Evolutionary conservation across 2,888 invertebrate genomes (phyloP).

Genomic region (Drosophila diplacantha): DNA sequence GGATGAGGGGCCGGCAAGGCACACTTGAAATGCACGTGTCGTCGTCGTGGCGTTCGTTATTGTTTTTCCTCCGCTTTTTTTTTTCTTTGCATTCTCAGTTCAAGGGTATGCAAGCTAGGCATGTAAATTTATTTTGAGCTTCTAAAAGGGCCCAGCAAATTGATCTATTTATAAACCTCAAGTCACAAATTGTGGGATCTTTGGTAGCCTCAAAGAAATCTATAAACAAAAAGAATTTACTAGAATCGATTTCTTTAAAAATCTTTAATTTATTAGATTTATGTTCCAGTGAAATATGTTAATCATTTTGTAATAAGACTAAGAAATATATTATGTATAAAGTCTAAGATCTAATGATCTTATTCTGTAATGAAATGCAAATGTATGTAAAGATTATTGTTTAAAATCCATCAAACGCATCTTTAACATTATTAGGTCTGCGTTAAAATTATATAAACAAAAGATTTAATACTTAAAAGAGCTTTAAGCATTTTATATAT

Average conservation of each 20-base stretch:
- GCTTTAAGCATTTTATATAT: no score
- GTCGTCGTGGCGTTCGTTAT: slow-evolving; percentile 37
- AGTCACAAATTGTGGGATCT: no score
- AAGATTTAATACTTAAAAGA: no score
- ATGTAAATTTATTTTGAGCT: slow-evolving; percentile 10
- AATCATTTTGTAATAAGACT: background rate
- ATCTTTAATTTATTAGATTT: background rate
- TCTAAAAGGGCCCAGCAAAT: slow-evolving; percentile 13
- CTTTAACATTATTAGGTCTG: no score
- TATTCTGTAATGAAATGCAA: no score
- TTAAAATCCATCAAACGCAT: no score
- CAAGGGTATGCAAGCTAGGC: slow-evolving; percentile 13
- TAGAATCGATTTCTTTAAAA: background rate
- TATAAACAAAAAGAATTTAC: no score
- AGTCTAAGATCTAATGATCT: no score
- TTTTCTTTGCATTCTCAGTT: slow-evolving; percentile 20
- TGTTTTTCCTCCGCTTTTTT: slow-evolving; percentile 11
- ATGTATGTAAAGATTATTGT: no score
- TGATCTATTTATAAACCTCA: slow-evolving; percentile 3
- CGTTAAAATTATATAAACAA: no score
- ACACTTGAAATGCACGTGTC: slow-evolving; percentile 41
- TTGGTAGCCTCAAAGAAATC: background rate
- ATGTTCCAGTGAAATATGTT: background rate
- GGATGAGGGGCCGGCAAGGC: background rate
- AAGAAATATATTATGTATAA: background rate